A percentile compares a stretch with the other conserved stretches of the same genome.
Conservation (phyloP, 2,888 invertebrate genomes). For the Gastrophysa polygoni region DNA sequence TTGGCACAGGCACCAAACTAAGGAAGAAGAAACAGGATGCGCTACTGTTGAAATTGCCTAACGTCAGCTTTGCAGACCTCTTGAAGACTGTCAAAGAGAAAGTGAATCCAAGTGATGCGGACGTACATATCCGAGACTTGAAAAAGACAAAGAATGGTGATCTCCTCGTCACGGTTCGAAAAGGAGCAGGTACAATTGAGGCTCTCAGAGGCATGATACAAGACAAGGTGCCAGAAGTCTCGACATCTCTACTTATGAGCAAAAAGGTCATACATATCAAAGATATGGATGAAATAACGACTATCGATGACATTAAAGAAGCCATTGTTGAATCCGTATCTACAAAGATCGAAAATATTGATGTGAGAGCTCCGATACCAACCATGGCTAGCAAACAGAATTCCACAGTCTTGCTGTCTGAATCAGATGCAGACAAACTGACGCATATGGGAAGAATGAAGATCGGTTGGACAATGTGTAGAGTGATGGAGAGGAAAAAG, state of each 20-base stretch:
- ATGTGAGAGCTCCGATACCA: neutral
- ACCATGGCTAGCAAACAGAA: neutral
- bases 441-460: neutral
- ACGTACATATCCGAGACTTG: no score
- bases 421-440: neutral
- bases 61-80: no score
- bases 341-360: neutral
- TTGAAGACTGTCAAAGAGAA: no score
- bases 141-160: neutral
- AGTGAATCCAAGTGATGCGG: no score
- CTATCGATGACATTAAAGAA: neutral
- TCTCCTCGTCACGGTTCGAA: neutral
- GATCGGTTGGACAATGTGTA: slow-evolving; percentile 5
- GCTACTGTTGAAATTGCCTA: no score
- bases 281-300: neutral
- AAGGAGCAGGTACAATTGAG: neutral
- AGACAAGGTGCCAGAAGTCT: neutral
- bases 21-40: no score
- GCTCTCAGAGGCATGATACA: neutral
- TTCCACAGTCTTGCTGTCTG: neutral
- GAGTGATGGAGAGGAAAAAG: neutral
- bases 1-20: no score
- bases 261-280: neutral
- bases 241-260: neutral
- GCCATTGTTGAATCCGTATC: neutral